Conservation (phyloP, 2,797 vertebrate species). For the Cygnus olor region DNA sequence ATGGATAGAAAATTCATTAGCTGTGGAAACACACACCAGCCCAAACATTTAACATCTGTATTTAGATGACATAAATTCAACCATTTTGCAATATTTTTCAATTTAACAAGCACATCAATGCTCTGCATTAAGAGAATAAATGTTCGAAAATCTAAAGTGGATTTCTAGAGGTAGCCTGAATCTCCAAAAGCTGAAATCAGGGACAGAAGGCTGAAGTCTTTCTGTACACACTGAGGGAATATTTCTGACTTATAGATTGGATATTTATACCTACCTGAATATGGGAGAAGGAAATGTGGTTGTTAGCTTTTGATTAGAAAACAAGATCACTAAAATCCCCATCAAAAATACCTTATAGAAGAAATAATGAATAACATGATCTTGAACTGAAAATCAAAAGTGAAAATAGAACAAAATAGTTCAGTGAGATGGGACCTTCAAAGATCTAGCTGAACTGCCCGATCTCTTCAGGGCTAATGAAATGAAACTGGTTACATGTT, state of each 20-base stretch:
- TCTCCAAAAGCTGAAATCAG: neutral
- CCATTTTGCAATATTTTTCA: neutral
- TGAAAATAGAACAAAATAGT: neutral
- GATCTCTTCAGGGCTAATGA: neutral
- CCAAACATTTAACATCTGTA: neutral
- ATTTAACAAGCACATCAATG: neutral
- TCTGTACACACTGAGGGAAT: neutral
- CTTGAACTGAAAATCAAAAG: neutral
- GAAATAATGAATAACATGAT: neutral
- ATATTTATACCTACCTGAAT: neutral
- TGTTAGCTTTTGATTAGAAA: neutral
- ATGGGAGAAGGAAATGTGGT: neutral
- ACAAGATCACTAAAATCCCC: neutral
- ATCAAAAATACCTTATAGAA: neutral
- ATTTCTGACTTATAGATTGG: neutral
- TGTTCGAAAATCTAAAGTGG: neutral
- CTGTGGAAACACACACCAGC: neutral
- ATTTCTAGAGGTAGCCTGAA: neutral
- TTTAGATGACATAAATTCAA: neutral
- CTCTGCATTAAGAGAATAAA: neutral
- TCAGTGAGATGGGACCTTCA: neutral
- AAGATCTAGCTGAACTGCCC: neutral
- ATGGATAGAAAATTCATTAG: neutral
- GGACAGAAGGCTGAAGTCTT: neutral
- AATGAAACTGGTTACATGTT: neutral